Evolutionary conservation across 2,797 vertebrate species (phyloP), one percentile per base, ranked within the genome.

Genomic region (Mormyrops boulengeri): DNA sequence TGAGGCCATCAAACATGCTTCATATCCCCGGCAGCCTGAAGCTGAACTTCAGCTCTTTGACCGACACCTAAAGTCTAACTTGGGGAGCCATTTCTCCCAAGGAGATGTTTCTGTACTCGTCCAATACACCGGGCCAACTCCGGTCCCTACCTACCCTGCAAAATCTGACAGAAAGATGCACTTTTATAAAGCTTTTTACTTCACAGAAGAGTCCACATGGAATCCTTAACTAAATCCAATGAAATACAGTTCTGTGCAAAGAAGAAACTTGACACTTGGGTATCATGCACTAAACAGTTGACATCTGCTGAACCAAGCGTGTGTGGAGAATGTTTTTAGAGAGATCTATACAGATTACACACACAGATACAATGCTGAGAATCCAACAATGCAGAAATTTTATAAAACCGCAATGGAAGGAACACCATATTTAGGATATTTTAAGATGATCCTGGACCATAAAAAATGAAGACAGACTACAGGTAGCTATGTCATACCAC

Each of bases 151-250:
- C 85, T 34, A 38, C 49, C 85, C 50, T 38, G 85, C 49, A 86
- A 86, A 86, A 86, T 34, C 85, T 52, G 47, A 86, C 47, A 50
- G 22, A 53, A 86, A 55, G 52, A 52, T 55, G 49, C 49, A 55
- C 84, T 38, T 55, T 86, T 55, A 86, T 86, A 82, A n/a, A 86
- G 17, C 49, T 26, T 11, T 86, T 86, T 52, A 86, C 84, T 86
- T 30, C 49, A 52, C 26, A 52, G 49, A 50, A 9, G 11, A 30
- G 47, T 34, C 22, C 47, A 52, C 49, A 0, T 34, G 49, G 22
- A 14, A 17, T 30, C 30, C 49, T 12, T 86, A 86, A 55, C 22
- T 55, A 53, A 85, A 85, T 19, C n/a, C 47, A 86, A 12, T 86
- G 49, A 86, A 85, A 85, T 53, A 30, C 22, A 50, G 84, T 30